Base-by-base conservation (phyloP, 1,140 invertebrate genomes). In the Drosophila kikkawai region DNA sequence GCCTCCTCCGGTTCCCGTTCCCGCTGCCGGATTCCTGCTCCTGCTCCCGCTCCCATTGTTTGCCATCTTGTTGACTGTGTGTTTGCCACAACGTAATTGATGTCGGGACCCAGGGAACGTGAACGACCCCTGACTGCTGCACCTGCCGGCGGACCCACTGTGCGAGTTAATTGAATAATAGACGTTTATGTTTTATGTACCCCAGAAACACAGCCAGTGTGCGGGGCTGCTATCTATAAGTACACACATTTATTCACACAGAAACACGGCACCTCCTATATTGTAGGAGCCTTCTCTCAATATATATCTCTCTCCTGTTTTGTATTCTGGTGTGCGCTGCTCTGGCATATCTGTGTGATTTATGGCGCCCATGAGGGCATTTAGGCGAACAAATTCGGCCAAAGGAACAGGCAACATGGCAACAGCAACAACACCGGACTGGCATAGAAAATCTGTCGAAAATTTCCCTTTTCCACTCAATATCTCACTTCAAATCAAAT, bases 161-260 rank as follows among this genome's bases (percentile, higher is more conserved):
- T 74, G 73, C 61, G 42, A 80, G 80, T 87, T 87, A 87, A 87
- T 87, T 87, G 84, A 87, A 87, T 87, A 87, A 87, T 87, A 84
- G 84, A 69, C 84, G 77, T 84, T 87, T 87, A 90, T 90, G 85
- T 84, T 87, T 84, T 88, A 87, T 87, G 66, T 88, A 77, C 50
- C 75, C 51, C 45, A 47, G 39, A 50, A 63, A 63, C 41, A 63
- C 32, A 51, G 60, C 12, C 61, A 44, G 48, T 39, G 26, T 66
- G 37, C 37, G 59, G 60, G 59, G 60, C 7, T 13, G 34, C 67
- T 68, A 70, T 70, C 67, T 70, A 70, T 68, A 45, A 55, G 67
- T 53, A 67, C 58, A 58, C 51, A 68, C 45, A 74, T 36, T 57
- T 48, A 66, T 51, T 42, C 34, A 51, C 58, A 32, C 51, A 64